Conservation (phyloP, 2,113 vertebrate species). For the Nanger granti region DNA sequence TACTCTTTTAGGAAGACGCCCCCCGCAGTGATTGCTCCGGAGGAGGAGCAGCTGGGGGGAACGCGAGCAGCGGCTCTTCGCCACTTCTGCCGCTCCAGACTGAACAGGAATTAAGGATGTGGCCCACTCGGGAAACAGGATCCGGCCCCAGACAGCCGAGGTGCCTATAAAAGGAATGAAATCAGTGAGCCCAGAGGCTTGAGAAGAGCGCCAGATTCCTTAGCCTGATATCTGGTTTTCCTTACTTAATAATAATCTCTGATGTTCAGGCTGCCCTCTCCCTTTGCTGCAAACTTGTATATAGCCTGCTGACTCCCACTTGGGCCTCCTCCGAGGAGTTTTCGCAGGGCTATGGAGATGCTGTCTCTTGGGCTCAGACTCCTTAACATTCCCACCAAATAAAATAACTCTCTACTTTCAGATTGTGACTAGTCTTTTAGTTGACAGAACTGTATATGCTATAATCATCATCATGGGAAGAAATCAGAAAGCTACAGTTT, state of each 20-base stretch:
- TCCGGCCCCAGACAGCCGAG: background rate
- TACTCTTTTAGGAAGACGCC: background rate
- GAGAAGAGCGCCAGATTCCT: background rate
- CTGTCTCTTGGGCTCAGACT: background rate
- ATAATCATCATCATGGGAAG: background rate
- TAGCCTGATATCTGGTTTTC: background rate
- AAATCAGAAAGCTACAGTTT: background rate
- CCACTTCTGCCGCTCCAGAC: background rate
- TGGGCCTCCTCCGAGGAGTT: background rate
- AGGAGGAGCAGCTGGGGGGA: background rate
- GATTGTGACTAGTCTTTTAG: background rate
- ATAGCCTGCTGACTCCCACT: background rate
- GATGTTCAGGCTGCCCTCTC: background rate
- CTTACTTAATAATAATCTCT: background rate
- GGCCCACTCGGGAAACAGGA: background rate
- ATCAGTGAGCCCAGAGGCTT: background rate
- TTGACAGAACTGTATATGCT: background rate
- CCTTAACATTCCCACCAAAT: background rate
- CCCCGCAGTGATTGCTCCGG: background rate
- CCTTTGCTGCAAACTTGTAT: background rate
- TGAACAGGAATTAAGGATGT: background rate
- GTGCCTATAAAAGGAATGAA: too few relatives aligned
- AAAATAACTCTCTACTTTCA: background rate
- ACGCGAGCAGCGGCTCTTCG: fast-evolving
- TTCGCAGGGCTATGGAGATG: background rate